Percentiles rank a stretch among this genome's conserved stretches.
phyloP scores from a whole-genome alignment of 1,140 invertebrate genomes.

The Aphelenchoides avenae region DNA sequence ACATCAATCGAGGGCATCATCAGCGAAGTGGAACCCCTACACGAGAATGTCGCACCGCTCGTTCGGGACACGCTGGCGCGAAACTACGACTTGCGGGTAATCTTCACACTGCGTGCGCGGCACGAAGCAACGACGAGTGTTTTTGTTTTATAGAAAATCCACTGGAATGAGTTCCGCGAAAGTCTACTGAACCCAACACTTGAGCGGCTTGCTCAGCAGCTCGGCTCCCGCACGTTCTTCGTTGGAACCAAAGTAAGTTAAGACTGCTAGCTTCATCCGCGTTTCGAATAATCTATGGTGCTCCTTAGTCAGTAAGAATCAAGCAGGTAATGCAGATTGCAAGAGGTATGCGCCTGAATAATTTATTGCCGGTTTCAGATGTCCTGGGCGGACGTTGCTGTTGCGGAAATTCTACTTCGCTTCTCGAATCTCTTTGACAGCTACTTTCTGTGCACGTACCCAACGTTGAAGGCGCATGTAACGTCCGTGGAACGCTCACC shows the following conservation, averaged over 20 bases:
- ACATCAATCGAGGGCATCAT: constrained; percentile 28
- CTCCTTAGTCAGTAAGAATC: constrained; percentile 16
- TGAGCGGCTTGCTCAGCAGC: neutral
- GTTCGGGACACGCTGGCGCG: constrained; percentile 6
- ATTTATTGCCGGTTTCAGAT: constrained; percentile 25
- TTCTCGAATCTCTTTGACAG: constrained; percentile 19
- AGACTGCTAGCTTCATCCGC: neutral
- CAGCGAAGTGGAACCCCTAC: constrained; percentile 5
- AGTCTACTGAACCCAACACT: neutral
- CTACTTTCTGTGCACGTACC: constrained; percentile 7
- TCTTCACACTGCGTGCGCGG: neutral
- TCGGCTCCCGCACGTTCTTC: neutral
- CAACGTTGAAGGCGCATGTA: constrained; percentile 11
- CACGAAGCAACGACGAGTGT: neutral
- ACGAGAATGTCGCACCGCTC: constrained; percentile 10
- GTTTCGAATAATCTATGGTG: neutral
- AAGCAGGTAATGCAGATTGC: constrained; percentile 15
- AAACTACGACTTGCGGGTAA: constrained; percentile 8
- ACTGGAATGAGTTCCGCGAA: neutral
- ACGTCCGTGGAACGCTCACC: constrained; percentile 8
- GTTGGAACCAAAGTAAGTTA: neutral
- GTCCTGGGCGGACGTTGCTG: constrained; percentile 17
- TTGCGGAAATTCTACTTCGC: constrained; percentile 16
- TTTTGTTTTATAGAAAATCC: neutral
- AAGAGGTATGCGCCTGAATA: neutral